Percentiles rank a stretch among this genome's conserved stretches.
These are phyloP conservation scores for Otus sunia DNA, from an alignment of 2,113 vertebrate genomes.

Conservation along the genomic window DNA sequence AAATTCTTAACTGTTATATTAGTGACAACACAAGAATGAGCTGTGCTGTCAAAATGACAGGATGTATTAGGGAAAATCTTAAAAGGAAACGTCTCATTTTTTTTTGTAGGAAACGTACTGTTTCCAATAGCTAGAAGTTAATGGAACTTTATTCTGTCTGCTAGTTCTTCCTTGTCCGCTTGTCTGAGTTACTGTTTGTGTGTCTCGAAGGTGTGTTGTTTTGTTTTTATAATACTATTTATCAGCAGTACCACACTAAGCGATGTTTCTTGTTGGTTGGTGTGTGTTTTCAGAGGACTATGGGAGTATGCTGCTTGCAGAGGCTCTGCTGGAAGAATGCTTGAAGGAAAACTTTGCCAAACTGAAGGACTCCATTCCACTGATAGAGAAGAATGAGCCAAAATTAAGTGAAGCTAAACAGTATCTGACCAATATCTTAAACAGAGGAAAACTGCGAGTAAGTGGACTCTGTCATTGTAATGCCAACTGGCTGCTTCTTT, in stretches of 20 bases:
- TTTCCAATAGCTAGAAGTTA: not conserved
- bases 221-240: not conserved
- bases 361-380: conserved; percentile 79
- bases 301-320: conserved; percentile 84
- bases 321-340: conserved; percentile 88
- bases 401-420: conserved; percentile 84
- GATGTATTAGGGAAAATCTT: not conserved
- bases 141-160: not conserved
- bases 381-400: conserved; percentile 83
- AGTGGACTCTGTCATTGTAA: not conserved
- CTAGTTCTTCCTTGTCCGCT: not conserved
- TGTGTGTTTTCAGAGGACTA: conserved; percentile 85
- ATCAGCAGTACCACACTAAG: not conserved
- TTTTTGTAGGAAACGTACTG: not conserved
- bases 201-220: not conserved
- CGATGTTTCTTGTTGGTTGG: not conserved
- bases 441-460: conserved; percentile 85
- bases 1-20: not conserved
- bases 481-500: not conserved
- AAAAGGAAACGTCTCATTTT: not conserved
- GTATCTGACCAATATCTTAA: conserved; percentile 84
- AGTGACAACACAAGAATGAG: not conserved
- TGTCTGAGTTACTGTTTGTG: not conserved
- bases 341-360: conserved; percentile 86
- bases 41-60: not conserved